Percentiles rank a stretch among this genome's conserved stretches.
phyloP scores from a whole-genome alignment of 2,797 vertebrate genomes.

The Manis javanica region DNA sequence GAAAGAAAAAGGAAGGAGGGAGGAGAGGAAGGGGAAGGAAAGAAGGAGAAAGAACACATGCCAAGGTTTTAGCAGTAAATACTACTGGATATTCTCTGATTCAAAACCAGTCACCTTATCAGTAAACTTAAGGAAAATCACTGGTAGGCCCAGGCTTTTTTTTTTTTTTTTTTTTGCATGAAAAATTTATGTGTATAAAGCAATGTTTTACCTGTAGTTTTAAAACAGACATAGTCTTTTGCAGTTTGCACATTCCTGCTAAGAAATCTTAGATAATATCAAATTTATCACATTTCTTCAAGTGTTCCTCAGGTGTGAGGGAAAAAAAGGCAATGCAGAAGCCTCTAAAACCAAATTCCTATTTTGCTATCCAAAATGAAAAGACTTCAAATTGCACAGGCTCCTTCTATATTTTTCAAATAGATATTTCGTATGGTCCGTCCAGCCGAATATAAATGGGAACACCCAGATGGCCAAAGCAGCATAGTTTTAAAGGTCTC shows the following conservation, averaged over 20 bases:
- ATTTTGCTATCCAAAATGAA: neutral
- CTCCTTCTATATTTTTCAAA: neutral
- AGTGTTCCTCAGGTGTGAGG: neutral
- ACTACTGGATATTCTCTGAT: neutral
- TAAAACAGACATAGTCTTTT: neutral
- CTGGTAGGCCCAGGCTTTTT: neutral
- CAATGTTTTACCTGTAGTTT: neutral
- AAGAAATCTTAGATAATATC: neutral
- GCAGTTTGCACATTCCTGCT: neutral
- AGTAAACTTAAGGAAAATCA: conserved; percentile 11
- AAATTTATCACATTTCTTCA: neutral
- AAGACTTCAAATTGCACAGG: neutral
- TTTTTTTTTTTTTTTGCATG: neutral
- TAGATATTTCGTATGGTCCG: neutral
- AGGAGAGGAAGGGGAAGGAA: neutral
- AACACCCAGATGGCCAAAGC: neutral
- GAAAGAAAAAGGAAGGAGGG: neutral
- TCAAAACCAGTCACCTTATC: neutral
- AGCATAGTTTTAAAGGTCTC: neutral
- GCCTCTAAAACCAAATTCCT: neutral
- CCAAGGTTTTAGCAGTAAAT: neutral
- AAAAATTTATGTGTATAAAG: neutral
- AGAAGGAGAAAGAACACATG: neutral
- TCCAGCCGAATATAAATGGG: neutral
- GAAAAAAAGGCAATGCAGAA: neutral